Evolutionary conservation across 2,888 invertebrate species (phyloP).

Genomic region (Boloria euphrosyne): DNA sequence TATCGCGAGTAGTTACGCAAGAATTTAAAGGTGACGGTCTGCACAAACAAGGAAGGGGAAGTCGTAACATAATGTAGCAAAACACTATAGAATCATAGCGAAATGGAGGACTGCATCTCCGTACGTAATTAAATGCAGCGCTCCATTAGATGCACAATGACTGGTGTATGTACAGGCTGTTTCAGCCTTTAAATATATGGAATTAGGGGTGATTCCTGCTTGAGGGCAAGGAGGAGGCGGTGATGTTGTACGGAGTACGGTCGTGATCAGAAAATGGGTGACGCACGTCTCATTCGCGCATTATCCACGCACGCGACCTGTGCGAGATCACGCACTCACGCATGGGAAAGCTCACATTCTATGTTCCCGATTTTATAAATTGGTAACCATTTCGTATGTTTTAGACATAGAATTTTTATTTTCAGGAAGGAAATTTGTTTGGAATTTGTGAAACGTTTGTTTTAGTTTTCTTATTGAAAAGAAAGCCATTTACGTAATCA

Average conservation of each 20-base stretch:
- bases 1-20: conserved; percentile 11
- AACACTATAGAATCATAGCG: conserved; percentile 37
- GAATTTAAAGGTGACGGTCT: conserved; percentile 18
- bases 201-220: conserved; percentile 15
- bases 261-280: conserved; percentile 41
- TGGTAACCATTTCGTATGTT: too few relatives aligned
- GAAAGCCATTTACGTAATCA: too few relatives aligned
- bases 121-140: conserved; percentile 42
- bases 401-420: too few relatives aligned
- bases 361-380: neutral
- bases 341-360: conserved; percentile 33
- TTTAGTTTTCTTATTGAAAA: too few relatives aligned
- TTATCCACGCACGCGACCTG: conserved; percentile 46
- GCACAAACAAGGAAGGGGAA: conserved; percentile 33
- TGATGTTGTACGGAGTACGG: conserved; percentile 25
- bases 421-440: too few relatives aligned
- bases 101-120: conserved; percentile 37
- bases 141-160: conserved; percentile 34
- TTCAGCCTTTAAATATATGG: neutral
- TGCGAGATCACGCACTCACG: conserved; percentile 33
- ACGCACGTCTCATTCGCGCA: conserved; percentile 45
- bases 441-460: too few relatives aligned
- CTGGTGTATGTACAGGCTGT: neutral
- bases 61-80: conserved; percentile 33
- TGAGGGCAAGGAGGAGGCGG: neutral